Base-by-base conservation (phyloP, 2,797 vertebrate genomes). In the Sebastes matsubarae region DNA sequence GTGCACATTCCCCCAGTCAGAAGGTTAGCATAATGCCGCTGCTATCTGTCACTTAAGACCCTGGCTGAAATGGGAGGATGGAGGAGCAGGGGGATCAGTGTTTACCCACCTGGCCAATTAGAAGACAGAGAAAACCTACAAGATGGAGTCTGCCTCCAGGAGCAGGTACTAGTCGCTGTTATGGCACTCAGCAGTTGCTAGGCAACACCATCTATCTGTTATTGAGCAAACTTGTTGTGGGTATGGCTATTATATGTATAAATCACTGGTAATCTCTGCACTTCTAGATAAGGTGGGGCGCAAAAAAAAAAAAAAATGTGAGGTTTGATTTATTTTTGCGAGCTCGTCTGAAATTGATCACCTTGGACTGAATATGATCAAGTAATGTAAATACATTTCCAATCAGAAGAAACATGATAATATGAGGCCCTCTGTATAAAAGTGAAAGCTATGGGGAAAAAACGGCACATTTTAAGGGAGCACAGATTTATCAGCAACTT, bases 21-120 rank as follows among this genome's bases (percentile, higher is more conserved):
- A 81, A 88, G 77, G 90, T 92, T 92, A 90, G 90, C 88, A 92
- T 87, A 91, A 82, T 88, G 88, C 85, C 59, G 27, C 24, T 59
- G 81, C 84, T 81, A 90, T 87, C 88, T 92, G 92, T 93, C 95
- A 95, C 88, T 94, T 93, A 86, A 92, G 91, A 93, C 86, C 84
- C 81, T 72, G 84, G 87, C 87, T 91, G 86, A 84, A 86, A 84
- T 79, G 82, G 83, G 81, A 89, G 84, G 84, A 92, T 75, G 73
- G 90, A 79, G 82, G 78, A 86, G 85, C 84, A 85, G 81, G 80
- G 82, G 88, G 87, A 91, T 93, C 90, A 89, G 80, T 90, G 90
- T 94, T 95, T 93, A 92, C 93, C 91, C 93, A 94, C 94, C 95
- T 93, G 93, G 90, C 94, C 94, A 95, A 96, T 95, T 95, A 95